Base-by-base conservation (phyloP, 2,888 invertebrate genomes). In the Tetranychus truncatus region DNA sequence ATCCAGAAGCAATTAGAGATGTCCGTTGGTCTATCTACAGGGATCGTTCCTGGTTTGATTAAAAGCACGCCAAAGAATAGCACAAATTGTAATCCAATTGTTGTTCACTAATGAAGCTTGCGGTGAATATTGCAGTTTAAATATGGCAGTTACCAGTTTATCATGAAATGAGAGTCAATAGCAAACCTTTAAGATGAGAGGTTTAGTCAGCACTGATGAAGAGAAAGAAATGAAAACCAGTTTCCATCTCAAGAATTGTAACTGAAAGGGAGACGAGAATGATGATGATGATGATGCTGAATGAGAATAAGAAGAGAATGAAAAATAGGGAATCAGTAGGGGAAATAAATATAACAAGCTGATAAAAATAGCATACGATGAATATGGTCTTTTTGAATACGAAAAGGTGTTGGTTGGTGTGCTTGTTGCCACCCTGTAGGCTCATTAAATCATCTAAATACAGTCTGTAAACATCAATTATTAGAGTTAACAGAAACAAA, bases 381-480 rank as follows among this genome's bases (percentile, higher is more conserved):
- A 15, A 55, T 55, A 55, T 55, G 55, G 55, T 55, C 15, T 55
- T 9, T 55, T 34, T 1, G 34, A 34, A 34, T 34, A 34, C 34
- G 34, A 34, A 34, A 55, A 55, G 55, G 55, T 55, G 55, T 55
- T 15, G 15, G 11, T 55, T 55, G 55, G 9, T 5, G 55, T 9
- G 15, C 11, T 55, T 3, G 55, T 55, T 55, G 15, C 55, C 55
- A 55, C 55, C 55, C 55, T 55, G 55, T 55, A 55, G 55, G 55
- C 55, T 55, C 55, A 55, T 55, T 55, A 55, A 55, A 55, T 55
- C 55, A 55, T 55, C 55, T 55, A 55, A 55, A 55, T 55, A 55
- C 55, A 55, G 55, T 55, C 15, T 55, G 55, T 55, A 55, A 55
- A 55, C 55, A 55, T 55, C 15, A 55, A 55, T 55, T 55, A 55